Evolutionary conservation across 2,888 invertebrate species (phyloP), one percentile per base, ranked within the genome.

Genomic region (Sarcophaga rosellei): DNA sequence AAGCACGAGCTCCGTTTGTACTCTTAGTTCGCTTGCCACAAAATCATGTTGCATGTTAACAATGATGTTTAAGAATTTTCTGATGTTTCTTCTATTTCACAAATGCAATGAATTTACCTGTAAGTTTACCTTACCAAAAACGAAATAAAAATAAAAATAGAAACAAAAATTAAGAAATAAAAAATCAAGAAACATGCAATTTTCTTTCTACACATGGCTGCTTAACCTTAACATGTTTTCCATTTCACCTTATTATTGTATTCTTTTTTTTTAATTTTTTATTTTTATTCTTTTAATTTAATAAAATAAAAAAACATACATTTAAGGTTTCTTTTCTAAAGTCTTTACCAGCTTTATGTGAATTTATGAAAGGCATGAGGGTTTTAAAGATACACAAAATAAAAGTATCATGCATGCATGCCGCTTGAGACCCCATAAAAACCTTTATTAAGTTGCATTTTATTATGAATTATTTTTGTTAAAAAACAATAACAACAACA

Each of bases 201-300:
- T 74, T 80, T 61, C 65, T 84, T 53, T 53, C 69, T 35, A 70
- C 79, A 84, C 84, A 66, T 84, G 84, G 75, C 79, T 84, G 79
- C 79, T 84, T 84, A 75, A 80, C 62, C 79, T 84, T 70, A 79
- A 80, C 84, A 79, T 79, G 66, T 23, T 63, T 76, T 69, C 63
- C n/a, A 17, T 20, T 66, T 57, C 57, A 57, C 8, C 44, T 66
- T 12, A 47, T 4, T 61, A 61, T 77, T 73, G 4, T 61, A 62
- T 77, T 72, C n/a, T 8, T 5, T 66, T 10, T 57, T 68, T 65
- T 61, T 11, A 25, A 35, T 35, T 35, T 10, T 35, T 35, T 35
- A 1, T 10, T 35, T 25, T 25, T 25, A 1, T 35, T 35, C 1
- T 6, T 35, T 57, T 57, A 17, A 17, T 57, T 57, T 57, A 65